Conservation (phyloP, 2,888 invertebrate species). For the Ennomos fuscantarius region DNA sequence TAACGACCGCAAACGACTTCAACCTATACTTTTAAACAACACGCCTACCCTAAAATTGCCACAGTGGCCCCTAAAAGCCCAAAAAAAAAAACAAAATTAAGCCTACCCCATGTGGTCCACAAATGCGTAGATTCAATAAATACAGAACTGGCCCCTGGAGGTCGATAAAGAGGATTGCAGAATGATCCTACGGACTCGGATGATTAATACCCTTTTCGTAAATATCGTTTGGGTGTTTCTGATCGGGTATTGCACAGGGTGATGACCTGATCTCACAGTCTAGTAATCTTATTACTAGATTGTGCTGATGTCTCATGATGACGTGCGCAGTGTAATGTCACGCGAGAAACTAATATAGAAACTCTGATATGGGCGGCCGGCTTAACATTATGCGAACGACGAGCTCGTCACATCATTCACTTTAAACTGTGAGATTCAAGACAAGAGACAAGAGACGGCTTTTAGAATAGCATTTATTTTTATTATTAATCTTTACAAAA, state of each 20-base stretch:
- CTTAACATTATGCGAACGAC: too few relatives aligned
- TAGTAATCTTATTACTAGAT: too few relatives aligned
- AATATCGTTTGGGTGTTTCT: conserved; percentile 43
- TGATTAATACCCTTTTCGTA: conserved; percentile 60
- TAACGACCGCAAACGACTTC: too few relatives aligned
- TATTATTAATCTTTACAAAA: background rate
- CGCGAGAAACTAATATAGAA: too few relatives aligned
- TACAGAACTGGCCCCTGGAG: conserved; percentile 60
- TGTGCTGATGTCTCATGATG: too few relatives aligned
- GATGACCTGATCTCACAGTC: too few relatives aligned
- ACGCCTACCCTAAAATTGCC: background rate
- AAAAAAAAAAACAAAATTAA: conserved; percentile 29
- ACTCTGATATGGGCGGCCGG: too few relatives aligned
- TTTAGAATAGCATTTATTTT: background rate
- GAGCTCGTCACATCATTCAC: too few relatives aligned
- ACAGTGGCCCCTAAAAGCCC: conserved; percentile 26
- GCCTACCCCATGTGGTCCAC: conserved; percentile 36
- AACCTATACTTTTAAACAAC: too few relatives aligned
- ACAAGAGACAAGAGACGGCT: background rate
- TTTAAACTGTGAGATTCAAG: too few relatives aligned
- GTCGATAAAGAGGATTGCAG: conserved; percentile 60
- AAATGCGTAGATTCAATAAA: conserved; percentile 44
- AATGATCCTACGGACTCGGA: conserved; percentile 52
- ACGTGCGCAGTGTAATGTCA: too few relatives aligned
- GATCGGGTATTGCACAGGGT: conserved; percentile 38